Conservation (phyloP, 2,797 vertebrate species). For the Prunella strophiata region DNA sequence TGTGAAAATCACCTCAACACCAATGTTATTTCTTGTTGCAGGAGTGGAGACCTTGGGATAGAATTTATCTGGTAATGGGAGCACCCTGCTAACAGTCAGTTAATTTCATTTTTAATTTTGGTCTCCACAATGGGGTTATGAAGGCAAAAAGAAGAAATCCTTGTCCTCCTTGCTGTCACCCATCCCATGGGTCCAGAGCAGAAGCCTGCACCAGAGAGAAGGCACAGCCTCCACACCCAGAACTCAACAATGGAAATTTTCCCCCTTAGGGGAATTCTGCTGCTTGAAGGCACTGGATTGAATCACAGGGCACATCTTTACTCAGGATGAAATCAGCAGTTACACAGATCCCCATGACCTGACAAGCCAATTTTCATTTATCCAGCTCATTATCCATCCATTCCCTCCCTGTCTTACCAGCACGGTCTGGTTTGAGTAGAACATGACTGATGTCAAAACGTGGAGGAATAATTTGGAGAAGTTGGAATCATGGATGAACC, state of each 20-base stretch:
- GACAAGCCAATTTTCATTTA: neutral
- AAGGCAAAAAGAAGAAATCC: neutral
- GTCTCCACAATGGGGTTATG: neutral
- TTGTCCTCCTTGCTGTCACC: neutral
- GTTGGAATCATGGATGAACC: accelerated
- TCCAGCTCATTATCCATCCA: neutral
- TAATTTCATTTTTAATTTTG: neutral
- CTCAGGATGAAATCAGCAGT: neutral
- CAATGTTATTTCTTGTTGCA: neutral
- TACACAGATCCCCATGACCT: neutral
- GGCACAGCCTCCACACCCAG: neutral
- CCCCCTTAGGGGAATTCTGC: neutral
- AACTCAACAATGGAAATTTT: neutral
- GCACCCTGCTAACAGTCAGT: neutral
- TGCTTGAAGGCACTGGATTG: neutral
- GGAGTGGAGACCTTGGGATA: neutral
- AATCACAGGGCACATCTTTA: neutral
- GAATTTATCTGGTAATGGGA: neutral
- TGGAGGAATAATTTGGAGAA: neutral
- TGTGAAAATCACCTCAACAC: neutral
- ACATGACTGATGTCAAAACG: neutral
- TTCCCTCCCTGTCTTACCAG: neutral
- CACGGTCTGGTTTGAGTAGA: neutral
- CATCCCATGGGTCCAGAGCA: neutral
- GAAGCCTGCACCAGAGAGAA: neutral